These are phyloP conservation scores for Sminthopsis crassicaudata DNA, from an alignment of 2,113 vertebrate species.

Conservation along the genomic window DNA sequence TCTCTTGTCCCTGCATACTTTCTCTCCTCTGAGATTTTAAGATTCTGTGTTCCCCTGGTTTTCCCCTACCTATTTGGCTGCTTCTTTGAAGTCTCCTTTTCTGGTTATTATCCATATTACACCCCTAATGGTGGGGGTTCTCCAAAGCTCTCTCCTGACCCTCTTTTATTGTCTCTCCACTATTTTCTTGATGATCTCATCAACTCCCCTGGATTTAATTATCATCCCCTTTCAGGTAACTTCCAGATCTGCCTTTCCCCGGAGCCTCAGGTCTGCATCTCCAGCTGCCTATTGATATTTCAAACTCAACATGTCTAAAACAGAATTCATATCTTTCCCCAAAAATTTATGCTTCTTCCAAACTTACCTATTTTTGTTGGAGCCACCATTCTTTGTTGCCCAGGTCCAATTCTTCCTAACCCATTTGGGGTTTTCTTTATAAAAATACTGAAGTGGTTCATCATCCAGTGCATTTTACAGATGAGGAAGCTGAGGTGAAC, in stretches of 20 bases:
- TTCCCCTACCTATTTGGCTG: background rate
- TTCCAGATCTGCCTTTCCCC: background rate
- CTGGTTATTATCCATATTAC: background rate
- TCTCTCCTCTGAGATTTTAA: too few relatives aligned
- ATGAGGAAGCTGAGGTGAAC: too few relatives aligned
- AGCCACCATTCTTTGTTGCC: background rate
- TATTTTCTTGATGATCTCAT: background rate
- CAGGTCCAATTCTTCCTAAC: too few relatives aligned
- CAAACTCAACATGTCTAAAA: background rate
- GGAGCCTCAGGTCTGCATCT: background rate
- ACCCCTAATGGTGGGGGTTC: too few relatives aligned
- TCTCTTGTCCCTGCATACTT: background rate
- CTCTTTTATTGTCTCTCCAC: too few relatives aligned
- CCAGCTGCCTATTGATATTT: background rate
- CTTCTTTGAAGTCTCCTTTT: background rate
- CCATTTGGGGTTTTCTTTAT: too few relatives aligned
- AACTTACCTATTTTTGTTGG: background rate
- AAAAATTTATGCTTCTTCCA: background rate
- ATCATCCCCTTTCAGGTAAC: background rate
- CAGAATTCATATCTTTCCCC: background rate
- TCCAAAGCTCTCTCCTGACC: too few relatives aligned
- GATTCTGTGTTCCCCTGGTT: background rate
- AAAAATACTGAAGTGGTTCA: too few relatives aligned
- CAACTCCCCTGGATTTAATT: background rate
- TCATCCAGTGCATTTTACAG: too few relatives aligned